These are phyloP conservation scores for Rhinogobius similis DNA, from an alignment of 2,113 vertebrate genomes.

Conservation along the genomic window DNA sequence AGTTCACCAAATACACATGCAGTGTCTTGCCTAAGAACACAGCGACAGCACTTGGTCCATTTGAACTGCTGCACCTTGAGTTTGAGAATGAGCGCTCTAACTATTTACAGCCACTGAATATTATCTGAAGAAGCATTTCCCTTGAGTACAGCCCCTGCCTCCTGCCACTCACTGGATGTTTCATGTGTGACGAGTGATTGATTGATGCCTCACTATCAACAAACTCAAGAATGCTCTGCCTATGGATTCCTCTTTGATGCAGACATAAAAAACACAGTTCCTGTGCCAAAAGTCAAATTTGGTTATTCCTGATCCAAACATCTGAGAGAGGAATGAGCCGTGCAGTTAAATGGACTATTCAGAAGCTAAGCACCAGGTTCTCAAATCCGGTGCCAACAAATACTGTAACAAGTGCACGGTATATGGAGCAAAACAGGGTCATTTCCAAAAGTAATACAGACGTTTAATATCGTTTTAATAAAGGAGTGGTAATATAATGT, in stretches of 20 bases:
- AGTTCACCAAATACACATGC: no score
- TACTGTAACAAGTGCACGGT: constrained; percentile 24
- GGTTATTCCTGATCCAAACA: constrained; percentile 62
- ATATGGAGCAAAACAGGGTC: constrained; percentile 26
- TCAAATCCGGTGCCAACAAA: constrained; percentile 56
- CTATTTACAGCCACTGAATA: not conserved
- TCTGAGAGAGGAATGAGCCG: constrained; percentile 61
- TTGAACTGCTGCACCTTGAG: no score
- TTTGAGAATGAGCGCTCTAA: no score
- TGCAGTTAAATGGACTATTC: constrained; percentile 35
- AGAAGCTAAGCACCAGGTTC: constrained; percentile 26
- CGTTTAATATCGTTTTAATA: constrained; percentile 5
- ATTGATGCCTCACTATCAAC: constrained; percentile 45
- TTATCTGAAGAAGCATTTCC: not conserved
- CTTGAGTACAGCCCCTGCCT: not conserved
- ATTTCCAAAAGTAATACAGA: constrained; percentile 23
- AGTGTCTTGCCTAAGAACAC: no score
- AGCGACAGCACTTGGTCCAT: no score
- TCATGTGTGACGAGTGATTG: constrained; percentile 22
- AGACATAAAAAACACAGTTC: constrained; percentile 16
- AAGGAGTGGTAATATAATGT: constrained; percentile 26
- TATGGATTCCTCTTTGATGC: constrained; percentile 32
- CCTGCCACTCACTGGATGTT: not conserved
- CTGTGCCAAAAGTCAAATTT: constrained; percentile 48
- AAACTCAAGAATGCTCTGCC: constrained; percentile 36